phyloP scores from a whole-genome alignment of 2,113 vertebrate genomes.

The Euleptes europaea region DNA sequence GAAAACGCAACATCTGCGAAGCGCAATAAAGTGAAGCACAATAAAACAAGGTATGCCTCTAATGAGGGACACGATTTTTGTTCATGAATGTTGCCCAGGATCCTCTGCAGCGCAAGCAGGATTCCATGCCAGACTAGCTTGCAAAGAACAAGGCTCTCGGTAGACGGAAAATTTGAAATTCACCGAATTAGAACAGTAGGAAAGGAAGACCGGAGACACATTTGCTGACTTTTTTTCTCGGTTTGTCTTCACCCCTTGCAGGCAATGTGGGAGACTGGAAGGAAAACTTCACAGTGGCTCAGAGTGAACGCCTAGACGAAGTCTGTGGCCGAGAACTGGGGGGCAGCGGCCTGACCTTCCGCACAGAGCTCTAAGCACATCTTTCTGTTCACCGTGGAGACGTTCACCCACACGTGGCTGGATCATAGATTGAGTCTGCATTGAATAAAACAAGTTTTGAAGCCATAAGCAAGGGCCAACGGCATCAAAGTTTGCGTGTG shows the following conservation, averaged over 20 bases:
- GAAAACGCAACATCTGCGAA: too few relatives aligned
- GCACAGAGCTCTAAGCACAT: conserved; percentile 13
- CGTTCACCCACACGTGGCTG: background rate
- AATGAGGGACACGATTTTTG: too few relatives aligned
- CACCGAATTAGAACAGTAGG: background rate
- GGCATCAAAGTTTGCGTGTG: too few relatives aligned
- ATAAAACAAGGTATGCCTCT: too few relatives aligned
- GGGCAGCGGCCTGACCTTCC: conserved; percentile 31
- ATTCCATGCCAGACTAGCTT: too few relatives aligned
- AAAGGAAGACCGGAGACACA: background rate
- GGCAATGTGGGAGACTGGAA: conserved; percentile 57
- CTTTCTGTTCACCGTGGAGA: background rate
- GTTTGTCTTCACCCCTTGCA: background rate
- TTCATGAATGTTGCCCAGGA: too few relatives aligned
- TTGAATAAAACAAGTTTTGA: background rate
- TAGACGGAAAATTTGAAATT: background rate
- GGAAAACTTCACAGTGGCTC: conserved; percentile 45
- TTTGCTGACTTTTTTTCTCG: background rate
- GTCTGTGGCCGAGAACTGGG: conserved; percentile 33
- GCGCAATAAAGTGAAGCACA: too few relatives aligned
- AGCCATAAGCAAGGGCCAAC: background rate
- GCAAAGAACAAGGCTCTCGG: background rate
- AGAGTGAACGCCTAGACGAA: conserved; percentile 40
- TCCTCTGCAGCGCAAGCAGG: too few relatives aligned
- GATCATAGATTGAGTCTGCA: background rate